A percentile compares a stretch with the other conserved stretches of the same genome.
These are phyloP conservation scores for Sturnus vulgaris DNA, from an alignment of 2,113 vertebrate species.

Conservation along the genomic window DNA sequence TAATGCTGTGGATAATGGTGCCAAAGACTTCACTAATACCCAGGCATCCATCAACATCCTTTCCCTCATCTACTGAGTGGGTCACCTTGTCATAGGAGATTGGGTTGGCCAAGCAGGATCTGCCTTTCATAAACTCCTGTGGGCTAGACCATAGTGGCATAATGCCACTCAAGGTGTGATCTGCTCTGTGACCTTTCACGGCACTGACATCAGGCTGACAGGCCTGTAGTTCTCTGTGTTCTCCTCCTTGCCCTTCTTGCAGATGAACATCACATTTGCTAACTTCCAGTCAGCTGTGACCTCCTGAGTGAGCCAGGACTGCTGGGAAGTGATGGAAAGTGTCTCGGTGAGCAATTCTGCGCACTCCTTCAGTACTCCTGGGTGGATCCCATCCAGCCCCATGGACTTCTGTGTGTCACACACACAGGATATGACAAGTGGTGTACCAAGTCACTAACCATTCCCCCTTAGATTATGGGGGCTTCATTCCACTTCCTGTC, in stretches of 20 bases:
- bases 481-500: too few relatives aligned
- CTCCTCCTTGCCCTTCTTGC: not conserved
- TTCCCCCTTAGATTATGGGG: not conserved
- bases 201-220: not conserved
- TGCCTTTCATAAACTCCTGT: not conserved
- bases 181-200: not conserved
- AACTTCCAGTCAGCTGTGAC: not conserved
- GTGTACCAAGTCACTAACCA: not conserved
- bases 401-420: not conserved
- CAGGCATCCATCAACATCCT: not conserved
- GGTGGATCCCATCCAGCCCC: not conserved
- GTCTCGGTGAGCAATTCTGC: rapidly evolving
- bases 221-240: not conserved
- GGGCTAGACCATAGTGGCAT: rapidly evolving
- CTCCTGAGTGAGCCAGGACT: not conserved
- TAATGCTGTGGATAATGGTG: not conserved
- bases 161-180: not conserved
- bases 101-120: not conserved
- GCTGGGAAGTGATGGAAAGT: not conserved
- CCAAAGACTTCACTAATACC: not conserved
- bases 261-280: not conserved
- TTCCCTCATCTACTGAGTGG: not conserved
- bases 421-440: not conserved
- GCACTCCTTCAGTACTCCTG: not conserved
- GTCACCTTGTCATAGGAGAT: not conserved